Base-by-base conservation (phyloP, 2,113 vertebrate genomes). In the Oryzias celebensis region DNA sequence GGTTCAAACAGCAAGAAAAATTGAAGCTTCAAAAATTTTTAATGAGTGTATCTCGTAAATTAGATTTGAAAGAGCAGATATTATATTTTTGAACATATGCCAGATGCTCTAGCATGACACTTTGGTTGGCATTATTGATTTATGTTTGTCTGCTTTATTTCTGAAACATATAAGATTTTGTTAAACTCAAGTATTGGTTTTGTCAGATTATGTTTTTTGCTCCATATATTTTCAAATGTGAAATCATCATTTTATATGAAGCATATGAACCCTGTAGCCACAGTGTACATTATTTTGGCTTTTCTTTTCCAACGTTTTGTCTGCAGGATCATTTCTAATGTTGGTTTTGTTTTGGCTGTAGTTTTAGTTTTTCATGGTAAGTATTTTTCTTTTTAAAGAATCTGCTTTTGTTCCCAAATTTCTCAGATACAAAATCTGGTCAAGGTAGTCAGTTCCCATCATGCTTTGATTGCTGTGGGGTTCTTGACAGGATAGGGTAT, bases 81-180 rank as follows among this genome's bases (percentile, higher is more conserved):
- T 86, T 87, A 91, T 92, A 87, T 93, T 94, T 91, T 89, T 91
- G 90, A 91, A 79, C 84, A 80, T 88, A 75, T 89, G 92, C 85
- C 93, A 96, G 93, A 94, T 95, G 93, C 87, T 91, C 89, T 78
- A 88, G 62, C 89, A 84, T 81, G 72, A 85, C 89, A 87, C 72
- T 90, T 73, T 87, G 71, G 68, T 80, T 73, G 82, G 47, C 56
- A 26, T 81, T 83, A 88, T 85, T 85, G 82, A 72, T 84, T 84
- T 82, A 76, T 91, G 62, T 87, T 78, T 81, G 62, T 83, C 86
- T 82, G 52, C 82, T 83, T 80, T 66, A 77, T 75, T 84, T 73
- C 83, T 74, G 65, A 73, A 84, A 76, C 60, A 65, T 58, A 58
- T 20, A 81, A 66, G 62, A 77, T 80, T 85, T 82, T 50, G 79